Evolutionary conservation across 2,797 vertebrate species (phyloP), one percentile per base, ranked within the genome.

Genomic region (Uromys caudimaculatus): DNA sequence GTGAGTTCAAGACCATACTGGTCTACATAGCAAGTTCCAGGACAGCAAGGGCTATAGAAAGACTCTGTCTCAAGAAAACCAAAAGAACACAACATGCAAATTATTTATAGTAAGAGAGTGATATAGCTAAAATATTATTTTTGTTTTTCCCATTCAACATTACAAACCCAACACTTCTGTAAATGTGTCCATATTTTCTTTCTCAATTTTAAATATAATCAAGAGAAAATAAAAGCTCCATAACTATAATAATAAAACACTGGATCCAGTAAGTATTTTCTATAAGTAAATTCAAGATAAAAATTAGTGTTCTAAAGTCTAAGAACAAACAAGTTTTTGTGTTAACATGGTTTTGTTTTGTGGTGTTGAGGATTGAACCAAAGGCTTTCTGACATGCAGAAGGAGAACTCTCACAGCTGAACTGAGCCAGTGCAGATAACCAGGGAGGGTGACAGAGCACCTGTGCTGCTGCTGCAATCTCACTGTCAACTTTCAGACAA

Each of bases 181-280:
- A 91, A 88, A 79, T 58, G 8, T 54, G 71, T 58, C 85, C 6
- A 44, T 38, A 93, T 88, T 97, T 93, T 95, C 35, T n/a, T 94
- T 96, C 21, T 89, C 27, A 88, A 78, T 5, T 64, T 83, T 92
- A 94, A 96, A 89, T 64, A 86, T 52, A 87, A 95, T 87, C 24
- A 91, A 92, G 88, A 89, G 6, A 88, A 93, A 91, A 96, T 12
- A 79, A 96, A 95, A 96, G 71, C 88, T 32, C 58, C 24, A 94
- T 3, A 76, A 52, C 67, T 58, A 56, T 82, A 92, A 86, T 84
- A 89, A 73, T 82, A 89, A 67, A 73, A 91, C 38, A 88, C 1
- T 75, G 44, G 29, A 78, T 90, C 62, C 77, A 95, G 0, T 64
- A 93, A 87, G 24, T 10, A 90, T 10, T 62, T 94, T 92, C 87